A percentile compares a stretch with the other conserved stretches of the same genome.
phyloP scores from a whole-genome alignment of 2,113 vertebrate species.

The Aldabrachelys gigantea region DNA sequence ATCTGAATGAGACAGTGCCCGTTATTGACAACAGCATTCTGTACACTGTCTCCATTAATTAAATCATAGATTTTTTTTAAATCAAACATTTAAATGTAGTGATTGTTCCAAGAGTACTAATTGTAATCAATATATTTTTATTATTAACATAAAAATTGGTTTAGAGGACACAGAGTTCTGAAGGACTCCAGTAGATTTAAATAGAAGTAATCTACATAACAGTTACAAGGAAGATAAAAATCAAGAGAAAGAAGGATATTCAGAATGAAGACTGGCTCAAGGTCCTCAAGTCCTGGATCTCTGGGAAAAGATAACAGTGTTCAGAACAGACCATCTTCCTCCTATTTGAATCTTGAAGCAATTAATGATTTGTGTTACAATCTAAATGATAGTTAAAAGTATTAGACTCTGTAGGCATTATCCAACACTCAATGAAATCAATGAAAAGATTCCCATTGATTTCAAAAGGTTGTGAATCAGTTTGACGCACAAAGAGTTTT shows the following conservation, averaged over 20 bases:
- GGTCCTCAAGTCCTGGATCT: neutral
- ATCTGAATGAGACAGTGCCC: neutral
- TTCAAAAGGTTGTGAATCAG: neutral
- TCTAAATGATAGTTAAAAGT: neutral
- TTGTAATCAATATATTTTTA: neutral
- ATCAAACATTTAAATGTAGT: neutral
- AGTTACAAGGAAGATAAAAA: neutral
- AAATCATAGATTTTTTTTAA: neutral
- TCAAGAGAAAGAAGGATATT: neutral
- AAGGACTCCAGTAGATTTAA: neutral
- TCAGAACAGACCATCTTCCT: neutral
- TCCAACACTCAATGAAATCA: neutral
- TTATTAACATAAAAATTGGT: neutral
- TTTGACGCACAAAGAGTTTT: neutral
- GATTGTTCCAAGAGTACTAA: neutral
- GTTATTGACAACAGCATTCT: neutral
- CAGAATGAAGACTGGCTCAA: neutral
- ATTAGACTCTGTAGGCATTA: neutral
- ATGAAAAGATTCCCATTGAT: neutral
- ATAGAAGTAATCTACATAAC: neutral
- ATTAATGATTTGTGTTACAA: neutral
- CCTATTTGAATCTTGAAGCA: neutral
- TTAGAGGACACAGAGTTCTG: neutral
- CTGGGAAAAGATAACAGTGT: neutral
- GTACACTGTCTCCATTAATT: neutral